phyloP scores from a whole-genome alignment of 2,113 vertebrate species.

The Campylorhamphus procurvoides region DNA sequence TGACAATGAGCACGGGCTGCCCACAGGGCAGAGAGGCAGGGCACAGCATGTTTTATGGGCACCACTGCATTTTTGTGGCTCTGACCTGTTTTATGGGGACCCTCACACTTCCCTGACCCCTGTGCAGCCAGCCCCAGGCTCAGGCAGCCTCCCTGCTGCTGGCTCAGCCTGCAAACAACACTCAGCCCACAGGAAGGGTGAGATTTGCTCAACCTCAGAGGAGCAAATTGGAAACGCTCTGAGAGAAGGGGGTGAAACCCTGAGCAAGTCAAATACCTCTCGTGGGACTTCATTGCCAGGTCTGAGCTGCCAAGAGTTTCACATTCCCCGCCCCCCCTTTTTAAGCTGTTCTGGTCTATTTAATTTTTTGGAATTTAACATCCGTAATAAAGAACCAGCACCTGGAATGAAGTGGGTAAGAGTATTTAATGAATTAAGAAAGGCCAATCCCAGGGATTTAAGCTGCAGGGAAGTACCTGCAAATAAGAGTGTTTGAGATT shows the following conservation, averaged over 20 bases:
- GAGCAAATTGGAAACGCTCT: not conserved
- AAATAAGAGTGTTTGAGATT: not conserved
- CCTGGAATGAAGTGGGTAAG: not conserved
- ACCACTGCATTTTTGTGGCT: not conserved
- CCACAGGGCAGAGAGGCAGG: not conserved
- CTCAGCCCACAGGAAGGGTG: not conserved
- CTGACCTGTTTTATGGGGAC: not conserved
- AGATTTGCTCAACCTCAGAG: not conserved
- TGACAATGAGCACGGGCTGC: not conserved
- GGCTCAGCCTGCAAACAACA: not conserved
- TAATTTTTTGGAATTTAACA: not conserved
- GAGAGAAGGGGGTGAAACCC: not conserved
- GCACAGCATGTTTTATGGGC: not conserved
- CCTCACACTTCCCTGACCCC: not conserved
- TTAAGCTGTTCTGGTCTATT: not conserved
- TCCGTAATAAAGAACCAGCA: not conserved
- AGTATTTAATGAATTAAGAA: not conserved
- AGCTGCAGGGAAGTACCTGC: not conserved
- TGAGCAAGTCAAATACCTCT: not conserved
- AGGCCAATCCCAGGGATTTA: not conserved
- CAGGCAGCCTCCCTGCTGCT: not conserved
- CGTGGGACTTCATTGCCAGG: not conserved
- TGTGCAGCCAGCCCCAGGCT: not conserved
- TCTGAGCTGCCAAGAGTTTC: not conserved
- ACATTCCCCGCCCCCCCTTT: accelerated